These are phyloP conservation scores for Conger conger DNA, from an alignment of 2,113 vertebrate genomes.

Conservation along the genomic window DNA sequence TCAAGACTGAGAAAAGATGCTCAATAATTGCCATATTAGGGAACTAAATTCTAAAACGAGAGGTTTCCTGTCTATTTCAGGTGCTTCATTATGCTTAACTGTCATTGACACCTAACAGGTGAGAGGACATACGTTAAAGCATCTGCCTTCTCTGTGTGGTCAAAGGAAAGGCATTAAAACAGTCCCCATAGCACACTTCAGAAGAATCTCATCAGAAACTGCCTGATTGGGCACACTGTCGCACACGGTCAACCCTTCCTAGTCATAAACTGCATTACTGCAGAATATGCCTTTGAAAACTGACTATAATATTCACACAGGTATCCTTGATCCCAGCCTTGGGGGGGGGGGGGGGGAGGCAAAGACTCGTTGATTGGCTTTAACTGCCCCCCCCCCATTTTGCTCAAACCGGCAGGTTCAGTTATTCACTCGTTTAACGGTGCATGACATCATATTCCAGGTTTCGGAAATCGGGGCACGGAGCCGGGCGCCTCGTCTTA, in stretches of 20 bases:
- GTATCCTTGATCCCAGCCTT: slow-evolving; percentile 50
- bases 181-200: slow-evolving; percentile 51
- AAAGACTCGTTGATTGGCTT: not conserved
- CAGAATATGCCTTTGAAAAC: slow-evolving; percentile 2
- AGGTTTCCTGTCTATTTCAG: slow-evolving; percentile 71
- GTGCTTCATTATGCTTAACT: slow-evolving; percentile 66
- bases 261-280: not conserved
- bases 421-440: not conserved
- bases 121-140: slow-evolving; percentile 50
- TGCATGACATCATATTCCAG: not conserved
- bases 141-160: not conserved
- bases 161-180: slow-evolving; percentile 28
- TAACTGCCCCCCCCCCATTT: not conserved
- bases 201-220: slow-evolving; percentile 28
- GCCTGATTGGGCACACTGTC: not conserved
- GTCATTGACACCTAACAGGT: slow-evolving; percentile 76
- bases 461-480: not conserved
- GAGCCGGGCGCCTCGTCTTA: not conserved
- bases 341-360: not conserved
- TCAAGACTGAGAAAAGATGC: not conserved
- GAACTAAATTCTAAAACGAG: slow-evolving; percentile 69
- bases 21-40: not conserved
- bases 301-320: slow-evolving; percentile 54
- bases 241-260: not conserved
- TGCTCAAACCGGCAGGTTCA: not conserved